Evolutionary conservation across 2,113 vertebrate species (phyloP), one percentile per base, ranked within the genome.

Genomic region (Acinonyx jubatus): DNA sequence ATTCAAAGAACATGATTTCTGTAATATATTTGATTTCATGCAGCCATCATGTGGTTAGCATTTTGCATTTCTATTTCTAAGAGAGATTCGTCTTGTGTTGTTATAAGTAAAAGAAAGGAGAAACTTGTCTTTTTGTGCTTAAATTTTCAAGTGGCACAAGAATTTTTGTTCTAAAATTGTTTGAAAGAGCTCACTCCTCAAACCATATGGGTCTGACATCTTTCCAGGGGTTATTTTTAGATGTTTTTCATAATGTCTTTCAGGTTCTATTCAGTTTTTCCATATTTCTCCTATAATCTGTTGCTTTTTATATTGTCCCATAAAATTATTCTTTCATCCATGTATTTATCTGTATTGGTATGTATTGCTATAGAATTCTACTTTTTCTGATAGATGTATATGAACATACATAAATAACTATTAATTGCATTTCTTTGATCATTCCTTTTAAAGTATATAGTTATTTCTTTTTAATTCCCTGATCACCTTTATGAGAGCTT

Each of bases 401-500:
- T 63, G n/a, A 68, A 13, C 16, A 36, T 52, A 79, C 8, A 38
- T 13, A 86, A 82, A 45, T 74, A 85, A 50, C 36, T 85, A 86
- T 41, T 84, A 61, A 55, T 63, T 83, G 65, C 10, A 78, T 19
- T 15, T 63, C 29, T 18, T 85, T 86, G 0, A 33, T 85, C 9
- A 89, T 69, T 91, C 48, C 73, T 91, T 87, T 69, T 50, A 73
- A 93, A 29, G 6, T 93, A 4, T 38, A 73, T 83, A 31, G 3
- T 50, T 97, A 74, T 80, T 94, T 95, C 29, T 71, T 89, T 86
- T 85, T 79, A 90, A 88, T 95, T 94, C 23, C 41, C 15, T 93
- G 11, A 74, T 96, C 18, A 50, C 3, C 21, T 95, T 93, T 74
- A 69, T 68, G 29, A 92, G 31, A 79, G 4, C 84, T 81, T 83